phyloP scores from a whole-genome alignment of 2,797 vertebrate species.

The Myotis daubentonii region DNA sequence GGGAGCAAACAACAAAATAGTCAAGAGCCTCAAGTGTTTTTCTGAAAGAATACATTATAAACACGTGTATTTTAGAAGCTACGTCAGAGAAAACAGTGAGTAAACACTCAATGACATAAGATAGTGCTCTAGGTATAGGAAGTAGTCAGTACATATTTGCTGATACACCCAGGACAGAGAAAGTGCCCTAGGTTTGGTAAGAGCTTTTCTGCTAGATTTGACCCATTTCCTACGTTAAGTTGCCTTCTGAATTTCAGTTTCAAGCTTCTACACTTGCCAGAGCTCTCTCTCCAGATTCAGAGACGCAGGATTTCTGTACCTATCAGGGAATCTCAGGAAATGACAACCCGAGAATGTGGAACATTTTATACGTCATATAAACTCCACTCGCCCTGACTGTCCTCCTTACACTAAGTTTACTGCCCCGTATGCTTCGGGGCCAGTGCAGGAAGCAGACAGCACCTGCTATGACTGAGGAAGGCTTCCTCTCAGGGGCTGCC shows the following conservation, averaged over 20 bases:
- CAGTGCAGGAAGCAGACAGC: neutral
- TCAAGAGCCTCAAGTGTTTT: neutral
- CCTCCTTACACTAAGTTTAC: neutral
- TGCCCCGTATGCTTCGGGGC: too few relatives aligned
- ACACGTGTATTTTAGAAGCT: neutral
- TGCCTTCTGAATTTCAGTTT: neutral
- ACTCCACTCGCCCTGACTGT: too few relatives aligned
- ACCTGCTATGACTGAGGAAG: neutral
- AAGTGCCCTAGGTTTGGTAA: too few relatives aligned
- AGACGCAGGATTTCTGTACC: neutral
- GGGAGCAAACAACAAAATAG: neutral
- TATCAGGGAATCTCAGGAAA: neutral
- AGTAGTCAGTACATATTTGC: neutral
- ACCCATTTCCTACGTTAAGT: neutral
- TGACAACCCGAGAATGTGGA: neutral
- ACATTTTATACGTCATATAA: fast-evolving
- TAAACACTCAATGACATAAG: neutral
- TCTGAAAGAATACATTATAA: neutral
- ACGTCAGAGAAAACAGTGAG: neutral
- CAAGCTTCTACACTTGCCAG: neutral
- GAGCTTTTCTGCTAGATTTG: neutral
- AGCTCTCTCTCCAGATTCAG: neutral
- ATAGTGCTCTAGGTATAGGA: too few relatives aligned
- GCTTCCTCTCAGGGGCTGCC: neutral
- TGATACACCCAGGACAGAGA: neutral